These are phyloP conservation scores for Dryococelus australis DNA, from an alignment of 2,888 invertebrate species.

Conservation along the genomic window DNA sequence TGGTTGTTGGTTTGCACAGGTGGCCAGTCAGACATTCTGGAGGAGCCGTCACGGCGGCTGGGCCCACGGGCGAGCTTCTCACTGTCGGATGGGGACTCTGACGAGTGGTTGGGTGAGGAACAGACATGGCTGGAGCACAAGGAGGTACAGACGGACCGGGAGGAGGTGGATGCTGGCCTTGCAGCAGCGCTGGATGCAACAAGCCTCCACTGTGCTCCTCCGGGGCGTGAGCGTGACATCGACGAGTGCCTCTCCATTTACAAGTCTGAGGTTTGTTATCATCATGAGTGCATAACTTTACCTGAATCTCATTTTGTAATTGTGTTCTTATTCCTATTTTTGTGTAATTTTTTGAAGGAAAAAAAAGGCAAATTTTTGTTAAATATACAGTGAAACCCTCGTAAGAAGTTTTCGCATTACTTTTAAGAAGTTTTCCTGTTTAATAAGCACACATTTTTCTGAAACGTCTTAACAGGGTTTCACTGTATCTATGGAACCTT, in stretches of 20 bases:
- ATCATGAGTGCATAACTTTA: neutral
- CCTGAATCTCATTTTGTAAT: too few species aligned
- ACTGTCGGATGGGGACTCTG: conserved; percentile 17
- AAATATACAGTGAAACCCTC: too few species aligned
- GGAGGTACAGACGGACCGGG: conserved; percentile 43
- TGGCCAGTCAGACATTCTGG: neutral
- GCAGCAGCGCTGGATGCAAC: neutral
- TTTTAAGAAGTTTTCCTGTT: too few species aligned
- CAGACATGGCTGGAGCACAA: conserved; percentile 41
- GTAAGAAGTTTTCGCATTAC: too few species aligned
- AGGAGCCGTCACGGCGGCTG: conserved; percentile 36
- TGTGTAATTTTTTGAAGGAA: too few species aligned
- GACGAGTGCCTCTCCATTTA: conserved; percentile 79
- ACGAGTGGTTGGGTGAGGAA: conserved; percentile 33
- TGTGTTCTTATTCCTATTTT: too few species aligned
- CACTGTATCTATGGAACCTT: too few species aligned
- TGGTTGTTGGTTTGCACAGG: neutral
- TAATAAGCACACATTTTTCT: too few species aligned
- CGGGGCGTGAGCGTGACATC: conserved; percentile 53
- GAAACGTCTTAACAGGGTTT: too few species aligned
- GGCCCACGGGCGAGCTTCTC: conserved; percentile 4
- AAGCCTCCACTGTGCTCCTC: neutral
- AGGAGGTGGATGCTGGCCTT: neutral
- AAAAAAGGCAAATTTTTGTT: too few species aligned
- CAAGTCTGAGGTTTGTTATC: conserved; percentile 68